Conservation (phyloP, 2,888 invertebrate species). For the Fissipunctia ypsillon region DNA sequence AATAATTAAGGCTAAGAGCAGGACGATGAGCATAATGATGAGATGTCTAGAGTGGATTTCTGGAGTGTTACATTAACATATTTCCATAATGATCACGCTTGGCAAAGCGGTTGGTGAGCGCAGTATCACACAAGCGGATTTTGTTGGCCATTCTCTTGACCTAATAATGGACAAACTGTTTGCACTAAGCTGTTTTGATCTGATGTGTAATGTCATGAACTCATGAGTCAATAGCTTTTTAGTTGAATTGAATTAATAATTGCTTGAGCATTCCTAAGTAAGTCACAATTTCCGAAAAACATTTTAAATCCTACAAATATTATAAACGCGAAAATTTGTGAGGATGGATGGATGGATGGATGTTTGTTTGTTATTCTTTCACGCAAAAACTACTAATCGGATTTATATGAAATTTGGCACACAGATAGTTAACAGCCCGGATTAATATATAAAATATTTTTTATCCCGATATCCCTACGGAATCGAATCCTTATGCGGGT, state of each 20-base stretch:
- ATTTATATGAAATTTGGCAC: too few relatives aligned
- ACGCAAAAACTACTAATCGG: too few relatives aligned
- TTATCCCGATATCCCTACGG: too few relatives aligned
- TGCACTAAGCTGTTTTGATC: constrained; percentile 4
- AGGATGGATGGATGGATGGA: too few relatives aligned
- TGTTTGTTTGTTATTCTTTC: too few relatives aligned
- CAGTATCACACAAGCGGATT: background rate
- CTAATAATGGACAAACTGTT: constrained; percentile 13
- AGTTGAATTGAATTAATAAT: background rate
- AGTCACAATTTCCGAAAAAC: constrained; percentile 3
- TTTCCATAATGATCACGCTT: background rate
- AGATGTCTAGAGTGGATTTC: background rate
- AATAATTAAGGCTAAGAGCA: background rate
- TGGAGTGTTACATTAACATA: background rate
- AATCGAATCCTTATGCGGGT: too few relatives aligned
- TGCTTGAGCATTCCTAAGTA: constrained; percentile 21
- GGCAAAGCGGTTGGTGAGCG: constrained; percentile 1
- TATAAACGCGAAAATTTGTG: too few relatives aligned
- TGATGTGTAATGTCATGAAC: constrained; percentile 36
- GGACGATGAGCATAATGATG: background rate
- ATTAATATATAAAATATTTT: too few relatives aligned
- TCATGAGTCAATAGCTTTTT: constrained; percentile 23
- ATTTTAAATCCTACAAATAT: too few relatives aligned
- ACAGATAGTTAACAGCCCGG: too few relatives aligned
- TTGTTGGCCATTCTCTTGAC: constrained; percentile 33